Percentiles rank a stretch among this genome's conserved stretches.
These are phyloP conservation scores for Buathra laborator DNA, from an alignment of 2,888 invertebrate genomes.

Conservation along the genomic window DNA sequence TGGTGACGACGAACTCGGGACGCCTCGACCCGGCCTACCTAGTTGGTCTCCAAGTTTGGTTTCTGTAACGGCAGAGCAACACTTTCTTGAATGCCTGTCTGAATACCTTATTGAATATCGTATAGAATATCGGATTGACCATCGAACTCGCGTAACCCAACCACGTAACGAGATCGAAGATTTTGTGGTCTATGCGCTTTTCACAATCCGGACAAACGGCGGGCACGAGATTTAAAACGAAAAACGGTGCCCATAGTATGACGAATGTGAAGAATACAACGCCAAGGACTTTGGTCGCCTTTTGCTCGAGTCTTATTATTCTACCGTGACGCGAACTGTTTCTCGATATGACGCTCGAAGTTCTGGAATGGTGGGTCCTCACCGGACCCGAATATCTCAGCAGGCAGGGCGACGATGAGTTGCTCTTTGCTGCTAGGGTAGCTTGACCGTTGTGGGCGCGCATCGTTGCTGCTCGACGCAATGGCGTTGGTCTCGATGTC, in stretches of 20 bases:
- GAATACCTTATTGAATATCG: slow-evolving; percentile 97
- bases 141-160: slow-evolving; percentile 97
- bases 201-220: slow-evolving; percentile 94
- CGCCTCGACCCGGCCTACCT: slow-evolving; percentile 84
- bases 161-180: slow-evolving; percentile 96
- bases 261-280: slow-evolving; percentile 98
- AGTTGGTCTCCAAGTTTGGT: slow-evolving; percentile 87
- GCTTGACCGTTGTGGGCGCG: slow-evolving; percentile 86
- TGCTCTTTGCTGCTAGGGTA: slow-evolving; percentile 79
- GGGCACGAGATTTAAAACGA: slow-evolving; percentile 94
- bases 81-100: slow-evolving; percentile 96
- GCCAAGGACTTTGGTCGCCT: slow-evolving; percentile 97
- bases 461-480: slow-evolving; percentile 88
- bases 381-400: slow-evolving; percentile 86
- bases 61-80: slow-evolving; percentile 91
- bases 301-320: slow-evolving; percentile 95
- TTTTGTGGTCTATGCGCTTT: slow-evolving; percentile 90
- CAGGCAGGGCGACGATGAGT: slow-evolving; percentile 87
- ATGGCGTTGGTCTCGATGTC: slow-evolving; percentile 84
- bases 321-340: slow-evolving; percentile 94
- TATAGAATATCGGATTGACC: slow-evolving; percentile 98
- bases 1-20: slow-evolving; percentile 76
- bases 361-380: slow-evolving; percentile 91
- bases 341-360: slow-evolving; percentile 93
- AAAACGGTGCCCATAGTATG: slow-evolving; percentile 98